Conservation (phyloP, 2,113 vertebrate genomes). For the Camelus bactrianus region DNA sequence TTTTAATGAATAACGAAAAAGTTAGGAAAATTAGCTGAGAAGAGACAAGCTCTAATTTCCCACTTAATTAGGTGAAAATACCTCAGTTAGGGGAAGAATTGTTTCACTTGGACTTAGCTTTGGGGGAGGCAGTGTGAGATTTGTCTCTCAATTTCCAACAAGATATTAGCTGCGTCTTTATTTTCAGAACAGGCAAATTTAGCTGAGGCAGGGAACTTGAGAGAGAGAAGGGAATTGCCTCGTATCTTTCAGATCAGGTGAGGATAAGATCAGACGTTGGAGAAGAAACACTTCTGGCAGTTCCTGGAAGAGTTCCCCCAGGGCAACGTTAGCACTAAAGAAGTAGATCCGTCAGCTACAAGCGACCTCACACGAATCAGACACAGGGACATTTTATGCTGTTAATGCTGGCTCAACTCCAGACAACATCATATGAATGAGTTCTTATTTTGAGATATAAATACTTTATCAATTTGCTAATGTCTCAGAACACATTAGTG, state of each 20-base stretch:
- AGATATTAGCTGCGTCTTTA: neutral
- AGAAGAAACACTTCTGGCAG: neutral
- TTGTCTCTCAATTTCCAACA: neutral
- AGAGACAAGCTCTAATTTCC: conserved; percentile 36
- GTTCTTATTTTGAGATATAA: neutral
- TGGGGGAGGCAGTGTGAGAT: neutral
- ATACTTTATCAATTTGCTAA: neutral
- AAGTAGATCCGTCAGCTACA: neutral
- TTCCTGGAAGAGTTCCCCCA: neutral
- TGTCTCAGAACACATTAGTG: neutral
- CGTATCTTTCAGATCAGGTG: neutral
- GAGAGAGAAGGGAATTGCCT: neutral
- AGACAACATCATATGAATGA: neutral
- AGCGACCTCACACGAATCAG: neutral
- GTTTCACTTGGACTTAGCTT: neutral
- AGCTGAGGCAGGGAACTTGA: neutral
- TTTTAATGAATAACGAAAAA: conserved; percentile 49
- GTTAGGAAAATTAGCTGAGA: conserved; percentile 46
- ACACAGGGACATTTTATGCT: neutral
- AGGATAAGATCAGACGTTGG: neutral
- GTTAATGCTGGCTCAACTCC: neutral
- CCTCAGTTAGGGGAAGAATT: neutral
- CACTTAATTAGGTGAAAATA: conserved; percentile 57
- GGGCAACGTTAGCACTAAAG: neutral
- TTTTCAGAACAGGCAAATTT: conserved; percentile 53